Conservation (phyloP, 2,113 vertebrate species). For the Anhinga rufa region DNA sequence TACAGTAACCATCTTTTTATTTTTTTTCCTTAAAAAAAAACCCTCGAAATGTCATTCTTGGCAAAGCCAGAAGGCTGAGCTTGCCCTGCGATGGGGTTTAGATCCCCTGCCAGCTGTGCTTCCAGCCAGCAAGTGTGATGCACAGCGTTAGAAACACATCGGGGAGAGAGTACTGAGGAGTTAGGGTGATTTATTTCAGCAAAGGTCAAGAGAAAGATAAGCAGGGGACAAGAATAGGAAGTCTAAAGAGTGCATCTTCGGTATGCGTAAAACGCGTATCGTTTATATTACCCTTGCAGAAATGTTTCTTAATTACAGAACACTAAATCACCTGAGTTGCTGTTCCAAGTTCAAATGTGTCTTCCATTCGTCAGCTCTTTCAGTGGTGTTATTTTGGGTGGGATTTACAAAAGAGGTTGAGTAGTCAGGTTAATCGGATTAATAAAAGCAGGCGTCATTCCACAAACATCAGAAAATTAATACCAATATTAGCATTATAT, state of each 20-base stretch:
- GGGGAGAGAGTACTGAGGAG: slow-evolving; percentile 35
- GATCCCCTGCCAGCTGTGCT: slow-evolving; percentile 74
- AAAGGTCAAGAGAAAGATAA: slow-evolving; percentile 60
- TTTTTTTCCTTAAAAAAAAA: background rate
- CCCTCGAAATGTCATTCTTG: slow-evolving; percentile 70
- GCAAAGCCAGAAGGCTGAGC: slow-evolving; percentile 74
- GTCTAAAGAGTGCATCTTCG: background rate
- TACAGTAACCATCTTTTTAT: slow-evolving; percentile 17
- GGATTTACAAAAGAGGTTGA: background rate
- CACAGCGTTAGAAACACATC: slow-evolving; percentile 48
- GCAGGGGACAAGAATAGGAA: background rate
- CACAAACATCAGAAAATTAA: background rate
- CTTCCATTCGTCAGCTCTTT: background rate
- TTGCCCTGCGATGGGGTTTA: slow-evolving; percentile 71
- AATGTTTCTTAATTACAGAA: background rate
- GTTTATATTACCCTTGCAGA: background rate
- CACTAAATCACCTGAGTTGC: background rate
- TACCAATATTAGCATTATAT: background rate
- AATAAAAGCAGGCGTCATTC: background rate
- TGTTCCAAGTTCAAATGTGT: background rate
- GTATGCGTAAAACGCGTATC: background rate
- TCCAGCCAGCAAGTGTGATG: slow-evolving; percentile 59
- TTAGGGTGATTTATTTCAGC: slow-evolving; percentile 58
- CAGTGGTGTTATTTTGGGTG: background rate
- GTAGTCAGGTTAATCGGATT: background rate